phyloP scores from a whole-genome alignment of 2,888 invertebrate species.

The Drosophila barbarae region DNA sequence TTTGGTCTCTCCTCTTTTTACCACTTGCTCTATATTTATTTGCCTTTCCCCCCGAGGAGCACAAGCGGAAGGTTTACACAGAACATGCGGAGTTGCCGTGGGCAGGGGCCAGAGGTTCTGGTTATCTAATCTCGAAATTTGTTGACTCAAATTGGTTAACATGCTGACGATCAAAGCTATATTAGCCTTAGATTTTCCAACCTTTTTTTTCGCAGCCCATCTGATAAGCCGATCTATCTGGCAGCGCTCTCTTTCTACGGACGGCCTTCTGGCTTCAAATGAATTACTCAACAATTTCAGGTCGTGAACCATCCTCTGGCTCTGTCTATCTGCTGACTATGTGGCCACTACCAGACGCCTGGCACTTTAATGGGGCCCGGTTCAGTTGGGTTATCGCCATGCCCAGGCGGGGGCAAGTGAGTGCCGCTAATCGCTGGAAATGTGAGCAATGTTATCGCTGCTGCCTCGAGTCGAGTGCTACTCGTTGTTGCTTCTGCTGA shows the following conservation, averaged over 20 bases:
- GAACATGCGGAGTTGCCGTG: constrained; percentile 44
- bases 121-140: constrained; percentile 68
- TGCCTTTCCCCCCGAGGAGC: constrained; percentile 10
- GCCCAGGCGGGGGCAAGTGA: constrained; percentile 35
- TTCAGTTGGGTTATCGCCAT: constrained; percentile 57
- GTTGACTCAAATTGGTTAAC: constrained; percentile 74
- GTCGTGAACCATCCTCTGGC: constrained; percentile 39
- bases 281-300: constrained; percentile 62
- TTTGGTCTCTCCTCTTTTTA: constrained; percentile 10
- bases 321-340: constrained; percentile 28
- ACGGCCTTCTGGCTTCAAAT: constrained; percentile 66
- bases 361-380: constrained; percentile 40
- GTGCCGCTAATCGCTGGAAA: constrained; percentile 39
- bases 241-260: neutral
- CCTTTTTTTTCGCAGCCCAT: neutral
- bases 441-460: constrained; percentile 61
- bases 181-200: constrained; percentile 17
- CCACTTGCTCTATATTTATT: constrained; percentile 35
- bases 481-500: constrained; percentile 30
- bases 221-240: constrained; percentile 37
- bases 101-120: constrained; percentile 19
- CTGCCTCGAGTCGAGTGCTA: constrained; percentile 51
- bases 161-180: constrained; percentile 66
- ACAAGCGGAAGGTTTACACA: neutral
- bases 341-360: constrained; percentile 31